Percentiles rank a stretch among this genome's conserved stretches.
Conservation (phyloP, 2,888 invertebrate genomes). For the Agonopterix arenella region DNA sequence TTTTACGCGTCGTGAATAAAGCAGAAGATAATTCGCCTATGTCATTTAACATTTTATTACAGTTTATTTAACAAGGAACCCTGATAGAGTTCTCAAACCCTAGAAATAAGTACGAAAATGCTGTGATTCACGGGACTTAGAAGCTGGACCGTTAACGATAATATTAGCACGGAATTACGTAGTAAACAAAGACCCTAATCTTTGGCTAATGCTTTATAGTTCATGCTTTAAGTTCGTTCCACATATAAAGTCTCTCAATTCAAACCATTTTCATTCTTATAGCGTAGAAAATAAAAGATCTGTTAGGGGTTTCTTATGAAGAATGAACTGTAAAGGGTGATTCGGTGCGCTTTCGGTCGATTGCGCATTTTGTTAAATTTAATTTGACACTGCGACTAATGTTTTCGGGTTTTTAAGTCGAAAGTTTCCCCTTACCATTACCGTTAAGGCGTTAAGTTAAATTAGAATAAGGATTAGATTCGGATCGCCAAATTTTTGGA, state of each 20-base stretch:
- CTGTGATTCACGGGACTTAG: no score
- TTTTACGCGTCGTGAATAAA: conserved; percentile 36
- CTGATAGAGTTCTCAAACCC: no score
- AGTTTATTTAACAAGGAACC: conserved; percentile 6
- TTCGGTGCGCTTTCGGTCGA: conserved; percentile 47
- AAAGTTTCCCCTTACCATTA: neutral
- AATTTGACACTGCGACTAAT: conserved; percentile 29
- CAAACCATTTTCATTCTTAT: no score
- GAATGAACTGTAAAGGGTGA: conserved; percentile 30
- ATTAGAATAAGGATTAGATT: no score
- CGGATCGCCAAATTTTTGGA: no score
- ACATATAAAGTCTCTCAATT: no score
- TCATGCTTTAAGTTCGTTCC: conserved; percentile 18
- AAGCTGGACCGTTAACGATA: conserved; percentile 22
- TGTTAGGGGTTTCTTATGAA: neutral
- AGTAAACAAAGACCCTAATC: conserved; percentile 39
- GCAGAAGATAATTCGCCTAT: conserved; percentile 16
- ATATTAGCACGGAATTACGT: conserved; percentile 25
- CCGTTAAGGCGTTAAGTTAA: neutral
- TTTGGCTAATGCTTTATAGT: conserved; percentile 41
- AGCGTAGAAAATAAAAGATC: no score
- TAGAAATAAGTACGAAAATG: no score
- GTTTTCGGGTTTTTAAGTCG: neutral
- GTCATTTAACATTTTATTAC: conserved; percentile 16
- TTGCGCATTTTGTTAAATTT: conserved; percentile 42